Evolutionary conservation across 2,888 invertebrate genomes (phyloP).

Genomic region (Sympetrum striolatum): DNA sequence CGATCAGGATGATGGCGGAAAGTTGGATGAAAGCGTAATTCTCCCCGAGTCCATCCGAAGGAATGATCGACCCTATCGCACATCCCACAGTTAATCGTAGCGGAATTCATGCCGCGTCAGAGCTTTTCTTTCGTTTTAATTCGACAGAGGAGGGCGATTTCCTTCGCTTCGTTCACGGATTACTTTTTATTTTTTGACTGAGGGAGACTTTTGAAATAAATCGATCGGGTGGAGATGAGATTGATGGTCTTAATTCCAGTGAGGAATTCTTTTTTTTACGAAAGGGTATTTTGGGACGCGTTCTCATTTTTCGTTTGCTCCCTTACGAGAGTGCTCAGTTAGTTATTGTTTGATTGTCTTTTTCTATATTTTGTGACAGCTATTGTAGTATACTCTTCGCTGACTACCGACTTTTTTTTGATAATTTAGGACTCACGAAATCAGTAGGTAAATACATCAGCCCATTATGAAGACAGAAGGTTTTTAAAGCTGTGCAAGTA

Average conservation of each 20-base stretch:
- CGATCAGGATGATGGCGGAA: background rate
- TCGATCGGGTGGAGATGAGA: background rate
- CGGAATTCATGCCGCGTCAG: conserved; percentile 23
- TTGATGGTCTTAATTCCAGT: background rate
- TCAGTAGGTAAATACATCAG: too few species aligned
- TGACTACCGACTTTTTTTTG: too few species aligned
- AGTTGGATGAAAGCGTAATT: background rate
- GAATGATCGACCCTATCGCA: conserved; percentile 9
- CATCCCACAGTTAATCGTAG: conserved; percentile 13
- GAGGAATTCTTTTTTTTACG: background rate
- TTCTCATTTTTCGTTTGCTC: too few species aligned
- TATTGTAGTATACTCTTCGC: too few species aligned
- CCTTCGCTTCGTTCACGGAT: background rate
- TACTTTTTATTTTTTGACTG: background rate
- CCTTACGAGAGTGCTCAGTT: too few species aligned
- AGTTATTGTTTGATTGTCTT: background rate
- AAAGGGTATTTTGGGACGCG: background rate
- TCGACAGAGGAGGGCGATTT: background rate
- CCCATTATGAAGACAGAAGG: too few species aligned
- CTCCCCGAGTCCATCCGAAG: background rate
- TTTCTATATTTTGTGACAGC: background rate
- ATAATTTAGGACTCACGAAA: too few species aligned
- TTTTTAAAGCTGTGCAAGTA: too few species aligned
- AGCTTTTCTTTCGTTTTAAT: background rate
- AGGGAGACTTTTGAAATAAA: background rate